These are phyloP conservation scores for Prolemur simus DNA, from an alignment of 2,113 vertebrate species.

Conservation along the genomic window DNA sequence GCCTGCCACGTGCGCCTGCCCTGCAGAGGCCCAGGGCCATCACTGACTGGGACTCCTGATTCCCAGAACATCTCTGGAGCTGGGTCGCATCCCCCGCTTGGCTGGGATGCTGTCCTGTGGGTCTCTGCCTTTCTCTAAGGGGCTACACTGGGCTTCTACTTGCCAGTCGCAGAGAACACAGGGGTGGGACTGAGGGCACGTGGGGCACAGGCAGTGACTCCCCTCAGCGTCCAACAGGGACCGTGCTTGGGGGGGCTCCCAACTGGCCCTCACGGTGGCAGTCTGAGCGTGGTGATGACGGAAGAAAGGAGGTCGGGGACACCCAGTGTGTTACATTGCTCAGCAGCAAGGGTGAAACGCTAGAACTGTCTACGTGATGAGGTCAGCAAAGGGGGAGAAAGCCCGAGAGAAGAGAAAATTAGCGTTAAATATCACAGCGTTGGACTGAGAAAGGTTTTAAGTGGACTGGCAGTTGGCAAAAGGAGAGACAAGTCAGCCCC, in stretches of 20 bases:
- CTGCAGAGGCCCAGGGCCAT: neutral
- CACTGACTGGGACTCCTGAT: neutral
- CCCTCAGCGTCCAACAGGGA: fast-evolving
- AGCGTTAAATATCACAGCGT: neutral
- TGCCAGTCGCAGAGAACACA: neutral
- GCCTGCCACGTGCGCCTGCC: neutral
- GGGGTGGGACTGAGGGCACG: neutral
- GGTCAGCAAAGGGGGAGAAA: neutral
- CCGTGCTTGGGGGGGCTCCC: neutral
- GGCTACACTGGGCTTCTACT: neutral
- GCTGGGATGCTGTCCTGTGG: neutral
- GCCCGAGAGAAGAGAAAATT: neutral
- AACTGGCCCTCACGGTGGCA: neutral
- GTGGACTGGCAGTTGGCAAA: neutral
- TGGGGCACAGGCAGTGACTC: neutral
- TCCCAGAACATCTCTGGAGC: neutral
- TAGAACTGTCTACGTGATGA: neutral
- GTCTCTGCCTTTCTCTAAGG: neutral
- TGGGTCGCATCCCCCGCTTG: neutral
- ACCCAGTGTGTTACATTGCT: fast-evolving
- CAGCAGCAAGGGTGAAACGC: neutral
- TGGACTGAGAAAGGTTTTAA: slow-evolving; percentile 6
- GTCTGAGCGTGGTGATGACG: neutral
- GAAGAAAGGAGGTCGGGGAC: fast-evolving
- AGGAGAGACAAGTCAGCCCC: slow-evolving; percentile 23